Evolutionary conservation across 2,888 invertebrate genomes (phyloP).

Genomic region (Limenitis camilla): DNA sequence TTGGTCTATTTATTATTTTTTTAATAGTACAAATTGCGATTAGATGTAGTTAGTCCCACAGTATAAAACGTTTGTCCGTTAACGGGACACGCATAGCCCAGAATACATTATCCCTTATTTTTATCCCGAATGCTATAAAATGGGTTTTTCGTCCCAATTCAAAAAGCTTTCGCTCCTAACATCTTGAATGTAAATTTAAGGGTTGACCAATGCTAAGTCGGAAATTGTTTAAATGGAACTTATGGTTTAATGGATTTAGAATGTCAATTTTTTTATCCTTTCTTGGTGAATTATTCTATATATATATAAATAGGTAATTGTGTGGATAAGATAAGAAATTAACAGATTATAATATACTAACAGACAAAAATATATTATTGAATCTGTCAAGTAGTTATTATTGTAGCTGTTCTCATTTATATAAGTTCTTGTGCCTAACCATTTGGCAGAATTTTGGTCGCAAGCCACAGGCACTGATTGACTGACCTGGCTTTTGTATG

Average conservation of each 20-base stretch:
- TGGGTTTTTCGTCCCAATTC: conserved; percentile 19
- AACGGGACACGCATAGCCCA: conserved; percentile 26
- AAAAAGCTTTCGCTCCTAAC: conserved; percentile 13
- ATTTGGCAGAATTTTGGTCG: too few relatives aligned
- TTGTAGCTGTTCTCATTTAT: too few relatives aligned
- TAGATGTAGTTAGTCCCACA: conserved; percentile 5
- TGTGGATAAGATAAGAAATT: neutral
- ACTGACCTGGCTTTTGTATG: too few relatives aligned
- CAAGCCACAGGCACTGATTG: too few relatives aligned
- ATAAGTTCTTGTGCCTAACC: too few relatives aligned
- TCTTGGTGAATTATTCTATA: neutral
- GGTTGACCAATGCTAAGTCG: conserved; percentile 7
- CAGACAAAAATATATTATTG: too few relatives aligned
- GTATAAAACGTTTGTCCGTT: conserved; percentile 24
- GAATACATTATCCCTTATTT: conserved; percentile 35
- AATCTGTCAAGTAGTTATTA: too few relatives aligned
- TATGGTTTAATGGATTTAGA: neutral
- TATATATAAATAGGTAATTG: too few relatives aligned
- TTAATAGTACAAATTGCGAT: neutral
- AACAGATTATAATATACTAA: neutral
- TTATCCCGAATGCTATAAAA: conserved; percentile 26
- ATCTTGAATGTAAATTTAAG: conserved; percentile 17
- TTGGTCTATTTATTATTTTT: too few relatives aligned
- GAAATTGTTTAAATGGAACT: conserved; percentile 7
- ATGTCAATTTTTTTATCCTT: neutral